Evolutionary conservation across 1,140 invertebrate species (phyloP).

Genomic region (Bombus waltoni): DNA sequence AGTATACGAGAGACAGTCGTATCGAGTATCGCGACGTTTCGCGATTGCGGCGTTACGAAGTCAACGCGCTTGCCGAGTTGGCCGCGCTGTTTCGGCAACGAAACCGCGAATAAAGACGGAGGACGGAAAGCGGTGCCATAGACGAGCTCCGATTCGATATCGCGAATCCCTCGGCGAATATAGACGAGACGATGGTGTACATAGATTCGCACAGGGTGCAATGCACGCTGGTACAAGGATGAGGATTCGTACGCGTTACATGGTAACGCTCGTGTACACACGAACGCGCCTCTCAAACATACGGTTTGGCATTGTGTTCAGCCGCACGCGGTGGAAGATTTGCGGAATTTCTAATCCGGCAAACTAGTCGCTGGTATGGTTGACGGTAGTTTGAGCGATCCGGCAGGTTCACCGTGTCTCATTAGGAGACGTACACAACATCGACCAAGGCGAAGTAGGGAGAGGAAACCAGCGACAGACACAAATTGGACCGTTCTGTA

Average conservation of each 20-base stretch:
- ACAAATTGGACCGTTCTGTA: slow-evolving; percentile 68
- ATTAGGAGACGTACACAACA: slow-evolving; percentile 53
- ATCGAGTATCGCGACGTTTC: neutral
- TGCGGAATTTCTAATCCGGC: slow-evolving; percentile 52
- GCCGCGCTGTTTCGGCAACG: too few species aligned
- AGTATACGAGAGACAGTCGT: neutral
- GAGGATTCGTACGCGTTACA: slow-evolving; percentile 19
- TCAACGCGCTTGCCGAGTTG: neutral
- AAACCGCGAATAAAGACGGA: slow-evolving; percentile 24
- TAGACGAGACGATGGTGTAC: slow-evolving; percentile 38
- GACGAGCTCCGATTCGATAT: slow-evolving; percentile 54
- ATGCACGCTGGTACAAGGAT: neutral
- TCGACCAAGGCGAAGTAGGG: neutral
- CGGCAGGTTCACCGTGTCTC: slow-evolving; percentile 46
- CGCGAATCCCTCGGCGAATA: slow-evolving; percentile 52
- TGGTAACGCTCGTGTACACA: neutral
- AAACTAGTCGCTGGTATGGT: slow-evolving; percentile 7
- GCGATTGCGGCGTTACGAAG: neutral
- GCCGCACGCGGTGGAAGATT: neutral
- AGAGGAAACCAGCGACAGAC: slow-evolving; percentile 42
- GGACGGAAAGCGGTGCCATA: slow-evolving; percentile 10
- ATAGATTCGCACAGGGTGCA: neutral
- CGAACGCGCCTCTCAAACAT: neutral
- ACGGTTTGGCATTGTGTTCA: neutral
- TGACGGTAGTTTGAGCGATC: slow-evolving; percentile 40